A percentile compares a stretch with the other conserved stretches of the same genome.
Conservation (phyloP, 1,140 invertebrate species). For the Hypsibius dujardini region DNA sequence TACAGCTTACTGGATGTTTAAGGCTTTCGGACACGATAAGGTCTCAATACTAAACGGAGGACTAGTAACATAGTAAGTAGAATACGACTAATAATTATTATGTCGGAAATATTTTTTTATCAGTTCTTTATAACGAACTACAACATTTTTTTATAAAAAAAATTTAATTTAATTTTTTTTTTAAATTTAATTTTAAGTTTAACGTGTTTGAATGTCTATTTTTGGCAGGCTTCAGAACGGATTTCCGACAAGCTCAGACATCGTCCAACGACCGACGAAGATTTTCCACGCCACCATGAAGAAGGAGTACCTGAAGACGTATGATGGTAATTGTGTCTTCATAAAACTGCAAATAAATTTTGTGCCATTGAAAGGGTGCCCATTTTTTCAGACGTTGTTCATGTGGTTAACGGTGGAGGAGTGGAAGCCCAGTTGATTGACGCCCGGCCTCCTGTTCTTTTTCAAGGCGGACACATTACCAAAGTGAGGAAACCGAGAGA, state of each 20-base stretch:
- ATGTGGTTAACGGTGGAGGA: background rate
- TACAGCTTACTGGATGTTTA: slow-evolving; percentile 7
- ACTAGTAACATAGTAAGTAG: background rate
- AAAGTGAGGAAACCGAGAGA: background rate
- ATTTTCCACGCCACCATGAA: slow-evolving; percentile 2
- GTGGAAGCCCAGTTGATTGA: background rate
- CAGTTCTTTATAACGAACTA: too few relatives aligned
- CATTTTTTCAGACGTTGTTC: background rate
- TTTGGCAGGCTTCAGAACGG: background rate
- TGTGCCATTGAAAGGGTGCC: too few relatives aligned
- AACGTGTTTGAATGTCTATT: background rate
- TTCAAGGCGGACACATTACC: background rate
- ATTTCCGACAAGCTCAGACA: background rate
- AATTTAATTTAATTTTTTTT: background rate
- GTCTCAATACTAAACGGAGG: slow-evolving; percentile 7
- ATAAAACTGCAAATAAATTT: too few relatives aligned
- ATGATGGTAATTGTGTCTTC: background rate
- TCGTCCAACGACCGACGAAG: background rate
- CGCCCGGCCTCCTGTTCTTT: background rate
- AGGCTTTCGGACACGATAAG: background rate
- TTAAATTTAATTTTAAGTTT: background rate
- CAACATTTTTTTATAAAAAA: too few relatives aligned
- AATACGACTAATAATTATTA: background rate
- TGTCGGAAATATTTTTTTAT: too few relatives aligned
- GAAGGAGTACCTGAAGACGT: background rate